Conservation (phyloP, 2,797 vertebrate genomes). For the Halcyon badia region DNA sequence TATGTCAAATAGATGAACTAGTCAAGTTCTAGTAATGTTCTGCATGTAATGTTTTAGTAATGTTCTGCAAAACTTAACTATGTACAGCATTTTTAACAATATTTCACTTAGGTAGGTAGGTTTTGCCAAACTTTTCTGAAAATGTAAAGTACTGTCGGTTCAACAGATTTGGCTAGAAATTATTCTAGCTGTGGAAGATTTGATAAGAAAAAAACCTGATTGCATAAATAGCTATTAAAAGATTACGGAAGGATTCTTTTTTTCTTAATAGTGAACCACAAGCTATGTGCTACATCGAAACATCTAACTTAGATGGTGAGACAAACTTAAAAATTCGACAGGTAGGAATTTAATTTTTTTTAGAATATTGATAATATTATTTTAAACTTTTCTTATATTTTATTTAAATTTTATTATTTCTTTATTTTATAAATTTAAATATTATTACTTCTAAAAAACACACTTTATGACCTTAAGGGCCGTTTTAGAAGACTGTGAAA, state of each 20-base stretch:
- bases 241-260: neutral
- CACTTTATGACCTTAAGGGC: neutral
- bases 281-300: constrained; percentile 99
- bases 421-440: neutral
- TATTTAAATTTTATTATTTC: too few species aligned
- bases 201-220: neutral
- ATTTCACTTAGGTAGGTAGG: neutral
- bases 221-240: neutral
- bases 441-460: neutral
- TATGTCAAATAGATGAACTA: neutral
- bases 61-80: neutral
- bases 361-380: neutral
- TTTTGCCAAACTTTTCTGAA: constrained; percentile 55
- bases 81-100: neutral
- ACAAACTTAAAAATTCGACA: constrained; percentile 99
- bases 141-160: constrained; percentile 6
- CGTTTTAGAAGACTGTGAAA: neutral
- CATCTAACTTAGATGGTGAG: constrained; percentile 98
- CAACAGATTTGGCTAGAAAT: neutral
- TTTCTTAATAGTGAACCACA: constrained; percentile 92
- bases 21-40: neutral
- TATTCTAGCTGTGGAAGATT: neutral
- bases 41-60: neutral
- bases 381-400: neutral
- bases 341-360: constrained; percentile 80